Evolutionary conservation across 2,113 vertebrate genomes (phyloP).

Genomic region (Salminus brasiliensis): DNA sequence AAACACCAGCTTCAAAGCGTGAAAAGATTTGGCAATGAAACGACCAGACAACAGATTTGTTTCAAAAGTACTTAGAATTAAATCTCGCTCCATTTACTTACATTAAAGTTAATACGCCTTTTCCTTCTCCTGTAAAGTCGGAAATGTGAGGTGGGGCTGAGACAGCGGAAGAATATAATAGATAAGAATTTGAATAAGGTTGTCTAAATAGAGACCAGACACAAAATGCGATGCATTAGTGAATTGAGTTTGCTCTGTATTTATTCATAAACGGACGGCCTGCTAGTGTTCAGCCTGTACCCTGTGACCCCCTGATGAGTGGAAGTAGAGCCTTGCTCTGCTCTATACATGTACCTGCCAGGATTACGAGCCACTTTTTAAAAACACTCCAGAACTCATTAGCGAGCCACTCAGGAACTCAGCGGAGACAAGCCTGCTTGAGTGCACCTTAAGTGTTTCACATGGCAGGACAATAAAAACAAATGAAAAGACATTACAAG

Average conservation of each 20-base stretch:
- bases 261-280: not conserved
- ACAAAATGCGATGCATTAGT: not conserved
- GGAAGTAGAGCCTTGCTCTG: slow-evolving; percentile 10
- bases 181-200: too few species aligned
- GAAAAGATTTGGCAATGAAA: too few species aligned
- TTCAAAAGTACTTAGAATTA: too few species aligned
- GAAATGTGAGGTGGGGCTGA: too few species aligned
- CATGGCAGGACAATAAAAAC: slow-evolving; percentile 49
- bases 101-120: too few species aligned
- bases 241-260: not conserved
- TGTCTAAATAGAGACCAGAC: not conserved
- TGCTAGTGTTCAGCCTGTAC: not conserved
- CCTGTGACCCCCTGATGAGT: not conserved
- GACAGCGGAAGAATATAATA: too few species aligned
- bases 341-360: slow-evolving; percentile 31
- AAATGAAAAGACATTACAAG: slow-evolving; percentile 64
- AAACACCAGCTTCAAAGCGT: too few species aligned
- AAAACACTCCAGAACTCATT: slow-evolving; percentile 64
- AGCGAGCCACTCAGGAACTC: slow-evolving; percentile 57
- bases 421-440: slow-evolving; percentile 48
- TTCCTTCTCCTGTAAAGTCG: too few species aligned
- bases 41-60: too few species aligned
- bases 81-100: too few species aligned
- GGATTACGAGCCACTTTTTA: slow-evolving; percentile 35
- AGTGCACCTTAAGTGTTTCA: slow-evolving; percentile 66